Percentiles rank a stretch among this genome's conserved stretches.
Conservation (phyloP, 1,140 invertebrate genomes). For the Pseudomyrmex concolor region DNA sequence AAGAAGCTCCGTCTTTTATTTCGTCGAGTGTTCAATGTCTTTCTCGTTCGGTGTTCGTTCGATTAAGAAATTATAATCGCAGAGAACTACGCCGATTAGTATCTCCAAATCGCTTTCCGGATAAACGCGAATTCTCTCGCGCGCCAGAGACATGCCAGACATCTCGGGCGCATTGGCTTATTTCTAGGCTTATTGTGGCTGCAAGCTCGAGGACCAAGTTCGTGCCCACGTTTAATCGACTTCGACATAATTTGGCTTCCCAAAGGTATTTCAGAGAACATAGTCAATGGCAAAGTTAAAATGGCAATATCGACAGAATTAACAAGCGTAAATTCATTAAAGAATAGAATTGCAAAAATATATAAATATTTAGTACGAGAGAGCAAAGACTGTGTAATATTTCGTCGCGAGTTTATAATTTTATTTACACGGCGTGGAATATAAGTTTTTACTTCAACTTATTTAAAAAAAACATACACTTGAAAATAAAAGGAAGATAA, state of each 20-base stretch:
- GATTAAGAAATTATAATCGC: slow-evolving; percentile 12
- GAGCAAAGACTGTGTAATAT: too few species aligned
- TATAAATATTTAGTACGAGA: background rate
- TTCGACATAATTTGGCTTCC: slow-evolving; percentile 20
- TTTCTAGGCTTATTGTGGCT: slow-evolving; percentile 24
- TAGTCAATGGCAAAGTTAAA: background rate
- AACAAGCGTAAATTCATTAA: background rate
- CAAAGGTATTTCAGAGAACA: background rate
- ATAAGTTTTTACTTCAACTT: background rate
- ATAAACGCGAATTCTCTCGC: background rate
- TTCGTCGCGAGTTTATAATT: too few species aligned
- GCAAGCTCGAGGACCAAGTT: slow-evolving; percentile 28
- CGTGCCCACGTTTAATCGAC: slow-evolving; percentile 15
- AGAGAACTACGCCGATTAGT: background rate
- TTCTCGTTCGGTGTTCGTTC: background rate
- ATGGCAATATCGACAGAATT: background rate
- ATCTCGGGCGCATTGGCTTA: slow-evolving; percentile 1
- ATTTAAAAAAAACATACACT: background rate
- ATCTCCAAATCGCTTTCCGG: background rate
- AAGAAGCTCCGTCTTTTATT: background rate
- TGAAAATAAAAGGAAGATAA: background rate
- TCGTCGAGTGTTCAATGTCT: background rate
- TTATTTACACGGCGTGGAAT: too few species aligned
- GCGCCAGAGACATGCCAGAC: background rate
- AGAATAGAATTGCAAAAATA: background rate